Conservation (phyloP, 1,140 invertebrate species). For the Penaeus vannamei region DNA sequence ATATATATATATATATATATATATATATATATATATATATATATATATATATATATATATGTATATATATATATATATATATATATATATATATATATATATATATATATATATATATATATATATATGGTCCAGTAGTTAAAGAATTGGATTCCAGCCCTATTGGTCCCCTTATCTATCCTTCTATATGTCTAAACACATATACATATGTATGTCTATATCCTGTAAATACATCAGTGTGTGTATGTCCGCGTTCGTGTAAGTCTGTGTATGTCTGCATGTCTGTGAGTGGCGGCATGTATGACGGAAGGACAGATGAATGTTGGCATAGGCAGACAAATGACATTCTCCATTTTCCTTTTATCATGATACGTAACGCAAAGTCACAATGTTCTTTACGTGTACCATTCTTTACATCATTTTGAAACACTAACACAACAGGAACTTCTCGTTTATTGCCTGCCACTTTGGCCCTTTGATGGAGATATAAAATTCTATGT, state of each 20-base stretch:
- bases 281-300: not conserved
- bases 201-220: conserved; percentile 25
- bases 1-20: conserved; percentile 24
- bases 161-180: not conserved
- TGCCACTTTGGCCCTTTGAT: too few species aligned
- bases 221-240: conserved; percentile 9
- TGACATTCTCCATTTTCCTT: too few species aligned
- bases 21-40: conserved; percentile 9
- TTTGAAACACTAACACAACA: too few species aligned
- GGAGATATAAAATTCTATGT: too few species aligned
- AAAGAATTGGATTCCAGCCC: not conserved
- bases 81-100: not conserved
- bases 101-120: not conserved
- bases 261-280: not conserved
- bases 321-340: too few species aligned
- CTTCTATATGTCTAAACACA: conserved; percentile 2
- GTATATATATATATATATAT: not conserved
- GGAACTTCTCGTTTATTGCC: too few species aligned
- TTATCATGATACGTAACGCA: not conserved
- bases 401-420: too few species aligned
- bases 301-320: not conserved
- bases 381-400: too few species aligned
- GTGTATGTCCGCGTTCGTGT: conserved; percentile 3
- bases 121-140: not conserved
- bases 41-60: not conserved